These are phyloP conservation scores for Spheniscus mendiculus DNA, from an alignment of 2,113 vertebrate species.

Conservation along the genomic window DNA sequence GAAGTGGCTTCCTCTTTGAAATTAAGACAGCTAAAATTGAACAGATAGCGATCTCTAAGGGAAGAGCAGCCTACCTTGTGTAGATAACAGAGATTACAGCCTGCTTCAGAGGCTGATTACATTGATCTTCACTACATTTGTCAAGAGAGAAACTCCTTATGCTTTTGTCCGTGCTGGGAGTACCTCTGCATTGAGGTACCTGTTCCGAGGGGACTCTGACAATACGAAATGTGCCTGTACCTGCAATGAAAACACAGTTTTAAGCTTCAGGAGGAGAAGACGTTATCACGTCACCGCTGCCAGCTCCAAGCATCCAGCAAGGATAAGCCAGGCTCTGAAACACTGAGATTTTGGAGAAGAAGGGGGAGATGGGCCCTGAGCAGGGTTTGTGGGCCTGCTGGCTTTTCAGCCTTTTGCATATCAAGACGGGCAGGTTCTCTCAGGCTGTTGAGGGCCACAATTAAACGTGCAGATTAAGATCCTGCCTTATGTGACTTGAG, in stretches of 20 bases:
- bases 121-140: fast-evolving
- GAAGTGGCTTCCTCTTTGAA: background rate
- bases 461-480: background rate
- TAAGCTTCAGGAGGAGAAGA: background rate
- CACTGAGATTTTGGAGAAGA: background rate
- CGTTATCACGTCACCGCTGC: fast-evolving
- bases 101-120: background rate
- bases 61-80: background rate
- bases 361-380: background rate
- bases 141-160: background rate
- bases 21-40: background rate
- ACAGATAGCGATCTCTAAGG: background rate
- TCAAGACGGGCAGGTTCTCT: background rate
- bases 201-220: background rate
- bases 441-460: background rate
- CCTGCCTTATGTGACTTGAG: background rate
- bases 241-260: background rate
- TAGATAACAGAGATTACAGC: background rate
- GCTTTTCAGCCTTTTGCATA: background rate
- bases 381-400: background rate
- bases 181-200: background rate
- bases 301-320: background rate
- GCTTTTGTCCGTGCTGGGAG: background rate
- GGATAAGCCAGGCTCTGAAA: background rate
- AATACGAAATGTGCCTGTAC: background rate